phyloP scores from a whole-genome alignment of 2,113 vertebrate genomes.

The Hypanus sabinus region DNA sequence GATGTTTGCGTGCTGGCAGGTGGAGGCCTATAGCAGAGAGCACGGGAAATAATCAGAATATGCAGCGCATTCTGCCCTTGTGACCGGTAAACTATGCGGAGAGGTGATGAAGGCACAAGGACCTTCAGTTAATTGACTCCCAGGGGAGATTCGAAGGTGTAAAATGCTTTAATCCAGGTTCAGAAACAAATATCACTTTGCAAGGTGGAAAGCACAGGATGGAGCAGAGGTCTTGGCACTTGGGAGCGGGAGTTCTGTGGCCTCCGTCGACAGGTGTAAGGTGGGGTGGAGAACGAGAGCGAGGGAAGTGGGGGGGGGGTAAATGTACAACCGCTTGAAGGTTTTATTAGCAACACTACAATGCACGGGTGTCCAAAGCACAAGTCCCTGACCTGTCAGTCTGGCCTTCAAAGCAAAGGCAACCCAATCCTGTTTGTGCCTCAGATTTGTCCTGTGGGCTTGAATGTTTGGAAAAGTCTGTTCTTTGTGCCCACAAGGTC shows the following conservation, averaged over 20 bases:
- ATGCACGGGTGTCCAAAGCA: neutral
- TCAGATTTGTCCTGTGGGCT: neutral
- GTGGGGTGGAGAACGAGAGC: neutral
- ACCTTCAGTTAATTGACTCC: conserved; percentile 31
- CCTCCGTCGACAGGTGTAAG: neutral
- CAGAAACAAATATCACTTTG: conserved; percentile 3
- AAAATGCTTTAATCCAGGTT: conserved; percentile 27
- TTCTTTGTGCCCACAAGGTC: neutral
- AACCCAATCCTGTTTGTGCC: neutral
- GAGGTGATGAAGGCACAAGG: conserved; percentile 30
- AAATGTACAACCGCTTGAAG: neutral
- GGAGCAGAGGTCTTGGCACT: neutral
- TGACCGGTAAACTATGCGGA: neutral
- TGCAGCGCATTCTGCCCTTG: neutral
- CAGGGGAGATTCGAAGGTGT: conserved; percentile 17
- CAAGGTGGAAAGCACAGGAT: neutral
- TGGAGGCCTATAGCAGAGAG: neutral
- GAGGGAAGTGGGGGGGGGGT: neutral
- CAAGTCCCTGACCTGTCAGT: neutral
- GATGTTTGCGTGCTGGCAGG: neutral
- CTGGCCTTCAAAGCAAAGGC: neutral
- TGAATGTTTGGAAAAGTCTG: conserved; percentile 2
- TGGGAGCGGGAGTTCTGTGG: neutral
- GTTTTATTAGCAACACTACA: neutral
- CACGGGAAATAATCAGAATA: neutral